Percentiles rank a stretch among this genome's conserved stretches.
phyloP scores from a whole-genome alignment of 2,113 vertebrate species.

The Cheilinus undulatus region DNA sequence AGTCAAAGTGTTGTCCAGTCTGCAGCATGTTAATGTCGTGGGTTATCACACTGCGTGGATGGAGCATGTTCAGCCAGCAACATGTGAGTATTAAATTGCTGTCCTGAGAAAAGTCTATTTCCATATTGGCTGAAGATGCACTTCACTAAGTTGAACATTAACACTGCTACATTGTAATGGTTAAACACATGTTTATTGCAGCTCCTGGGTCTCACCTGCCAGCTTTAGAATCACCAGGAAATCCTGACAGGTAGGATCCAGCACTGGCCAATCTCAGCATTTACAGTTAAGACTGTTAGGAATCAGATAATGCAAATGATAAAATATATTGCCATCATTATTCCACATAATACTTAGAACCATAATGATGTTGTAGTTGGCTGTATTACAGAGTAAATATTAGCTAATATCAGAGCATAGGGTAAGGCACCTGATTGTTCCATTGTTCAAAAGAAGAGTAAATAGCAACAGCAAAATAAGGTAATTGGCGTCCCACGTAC shows the following conservation, averaged over 20 bases:
- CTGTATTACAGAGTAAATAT: too few relatives aligned
- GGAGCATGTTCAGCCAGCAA: constrained; percentile 89
- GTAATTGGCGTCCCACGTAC: too few relatives aligned
- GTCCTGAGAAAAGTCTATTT: background rate
- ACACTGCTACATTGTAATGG: background rate
- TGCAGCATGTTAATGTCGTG: constrained; percentile 92
- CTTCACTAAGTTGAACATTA: too few relatives aligned
- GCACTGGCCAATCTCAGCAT: background rate
- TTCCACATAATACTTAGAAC: too few relatives aligned
- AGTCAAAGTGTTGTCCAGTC: constrained; percentile 94
- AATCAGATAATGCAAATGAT: too few relatives aligned
- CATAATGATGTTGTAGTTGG: too few relatives aligned
- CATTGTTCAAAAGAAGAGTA: too few relatives aligned
- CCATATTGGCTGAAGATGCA: too few relatives aligned
- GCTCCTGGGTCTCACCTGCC: constrained; percentile 62
- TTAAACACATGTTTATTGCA: constrained; percentile 42
- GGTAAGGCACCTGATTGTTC: too few relatives aligned
- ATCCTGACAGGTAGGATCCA: constrained; percentile 61
- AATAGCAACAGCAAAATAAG: too few relatives aligned
- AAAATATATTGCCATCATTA: too few relatives aligned
- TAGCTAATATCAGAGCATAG: too few relatives aligned
- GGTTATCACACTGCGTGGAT: constrained; percentile 99
- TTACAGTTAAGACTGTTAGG: background rate
- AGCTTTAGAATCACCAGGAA: constrained; percentile 70
- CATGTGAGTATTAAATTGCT: constrained; percentile 57